Evolutionary conservation across 2,113 vertebrate species (phyloP), one percentile per base, ranked within the genome.

Genomic region (Acanthisitta chloris): DNA sequence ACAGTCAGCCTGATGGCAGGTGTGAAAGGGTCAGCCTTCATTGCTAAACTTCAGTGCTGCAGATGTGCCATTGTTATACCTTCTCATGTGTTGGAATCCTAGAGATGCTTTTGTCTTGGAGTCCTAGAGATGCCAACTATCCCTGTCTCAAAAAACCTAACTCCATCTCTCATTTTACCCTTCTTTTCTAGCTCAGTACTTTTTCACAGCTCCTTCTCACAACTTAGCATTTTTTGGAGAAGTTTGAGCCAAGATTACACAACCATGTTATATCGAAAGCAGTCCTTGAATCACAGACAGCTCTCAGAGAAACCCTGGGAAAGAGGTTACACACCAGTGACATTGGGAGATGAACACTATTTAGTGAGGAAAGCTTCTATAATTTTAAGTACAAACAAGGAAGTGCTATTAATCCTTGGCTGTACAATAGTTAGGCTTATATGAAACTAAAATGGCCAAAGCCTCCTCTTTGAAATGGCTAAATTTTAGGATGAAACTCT

Each of bases 201-300:
- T 94, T 90, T 88, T 90, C 76, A 90, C 86, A 92, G 72, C 33
- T 92, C 71, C 58, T 71, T 81, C 88, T 93, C 80, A 92, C 55
- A 86, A 51, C 15, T 71, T 90, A 58, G 8, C 34, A 26, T 94
- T 84, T 92, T 86, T 71, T 29, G 81, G 43, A 38, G 51, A 88
- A 70, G 46, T 90, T 55, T 88, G 46, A 81, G 21, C 24, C 59
- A 78, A 92, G 88, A 64, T 94, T 92, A 90, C 28, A 64, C 80
- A 95, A 93, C 42, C 26, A 48, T 36, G 20, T 74, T 61, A 16
- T 62, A 64, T 42, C 5, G 19, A 81, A 94, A 84, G 17, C 38
- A 55, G 33, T 65, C 40, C 29, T 64, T 79, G 62, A 65, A 49
- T 64, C 4, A 0, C 54, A 58, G 66, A n/a, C 17, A 70, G 40